Evolutionary conservation across 2,888 invertebrate genomes (phyloP).

Genomic region (Caenorhabditis macrosperma): DNA sequence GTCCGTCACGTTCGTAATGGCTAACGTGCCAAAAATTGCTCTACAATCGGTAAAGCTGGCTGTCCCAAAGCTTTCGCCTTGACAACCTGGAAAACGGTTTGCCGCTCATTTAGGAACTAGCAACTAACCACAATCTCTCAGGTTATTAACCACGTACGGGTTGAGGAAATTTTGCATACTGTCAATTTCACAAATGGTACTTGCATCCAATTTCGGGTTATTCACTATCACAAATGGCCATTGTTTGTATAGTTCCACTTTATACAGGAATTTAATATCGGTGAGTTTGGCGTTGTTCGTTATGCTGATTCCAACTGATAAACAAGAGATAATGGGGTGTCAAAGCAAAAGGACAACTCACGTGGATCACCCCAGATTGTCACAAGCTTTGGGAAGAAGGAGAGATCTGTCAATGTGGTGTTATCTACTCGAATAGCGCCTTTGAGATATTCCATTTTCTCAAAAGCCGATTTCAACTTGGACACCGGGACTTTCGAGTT

Average conservation of each 20-base stretch:
- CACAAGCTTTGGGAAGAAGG: not conserved
- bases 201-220: conserved; percentile 11
- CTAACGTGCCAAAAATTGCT: not conserved
- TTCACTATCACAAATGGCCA: not conserved
- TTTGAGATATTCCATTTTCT: not conserved
- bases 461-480: not conserved
- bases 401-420: not conserved
- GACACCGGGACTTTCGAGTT: not conserved
- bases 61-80: not conserved
- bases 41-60: not conserved
- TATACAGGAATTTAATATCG: not conserved
- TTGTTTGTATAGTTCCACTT: not conserved
- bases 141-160: not conserved
- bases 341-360: not conserved
- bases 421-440: conserved; percentile 3
- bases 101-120: not conserved
- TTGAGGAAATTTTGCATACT: not conserved
- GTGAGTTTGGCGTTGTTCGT: not conserved
- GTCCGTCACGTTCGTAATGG: not conserved
- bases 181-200: not conserved
- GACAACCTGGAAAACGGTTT: conserved; percentile 2
- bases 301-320: conserved; percentile 6
- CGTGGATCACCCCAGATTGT: not conserved
- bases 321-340: not conserved
- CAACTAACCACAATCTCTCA: conserved; percentile 13